These are phyloP conservation scores for Heliconius erato DNA, from an alignment of 2,888 invertebrate species.

Conservation along the genomic window DNA sequence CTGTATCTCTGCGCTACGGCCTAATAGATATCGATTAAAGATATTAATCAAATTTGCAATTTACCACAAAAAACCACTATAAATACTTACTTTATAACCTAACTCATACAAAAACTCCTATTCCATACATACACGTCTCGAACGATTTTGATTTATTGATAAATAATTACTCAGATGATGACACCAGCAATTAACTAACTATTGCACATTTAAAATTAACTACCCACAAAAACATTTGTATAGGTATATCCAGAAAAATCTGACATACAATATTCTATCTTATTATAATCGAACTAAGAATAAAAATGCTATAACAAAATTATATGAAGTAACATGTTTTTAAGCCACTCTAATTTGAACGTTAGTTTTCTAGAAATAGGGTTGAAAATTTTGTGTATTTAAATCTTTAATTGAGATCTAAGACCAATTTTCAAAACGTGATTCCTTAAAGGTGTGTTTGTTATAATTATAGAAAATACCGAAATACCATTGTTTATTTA, in stretches of 20 bases:
- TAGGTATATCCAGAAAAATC: no score
- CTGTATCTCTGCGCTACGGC: not conserved
- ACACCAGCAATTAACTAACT: slow-evolving; percentile 57
- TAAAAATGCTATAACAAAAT: not conserved
- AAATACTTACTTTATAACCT: not conserved
- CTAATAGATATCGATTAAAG: not conserved
- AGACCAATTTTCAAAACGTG: slow-evolving; percentile 49
- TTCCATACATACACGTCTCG: slow-evolving; percentile 20
- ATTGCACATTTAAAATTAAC: slow-evolving; percentile 50
- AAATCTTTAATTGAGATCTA: slow-evolving; percentile 20
- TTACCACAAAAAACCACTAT: not conserved
- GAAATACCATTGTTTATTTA: slow-evolving; percentile 58
- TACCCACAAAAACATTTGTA: slow-evolving; percentile 10
- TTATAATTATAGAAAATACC: slow-evolving; percentile 65
- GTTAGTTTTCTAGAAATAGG: not conserved
- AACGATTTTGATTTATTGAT: slow-evolving; percentile 55
- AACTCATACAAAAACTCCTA: slow-evolving; percentile 5
- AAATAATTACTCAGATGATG: slow-evolving; percentile 56
- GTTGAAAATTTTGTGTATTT: not conserved
- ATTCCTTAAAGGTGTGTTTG: slow-evolving; percentile 60
- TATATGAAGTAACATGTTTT: not conserved
- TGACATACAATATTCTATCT: not conserved
- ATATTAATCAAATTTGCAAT: slow-evolving; percentile 2
- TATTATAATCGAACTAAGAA: not conserved
- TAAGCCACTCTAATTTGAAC: not conserved